phyloP scores from a whole-genome alignment of 1,140 invertebrate species.

The Pantala flavescens region DNA sequence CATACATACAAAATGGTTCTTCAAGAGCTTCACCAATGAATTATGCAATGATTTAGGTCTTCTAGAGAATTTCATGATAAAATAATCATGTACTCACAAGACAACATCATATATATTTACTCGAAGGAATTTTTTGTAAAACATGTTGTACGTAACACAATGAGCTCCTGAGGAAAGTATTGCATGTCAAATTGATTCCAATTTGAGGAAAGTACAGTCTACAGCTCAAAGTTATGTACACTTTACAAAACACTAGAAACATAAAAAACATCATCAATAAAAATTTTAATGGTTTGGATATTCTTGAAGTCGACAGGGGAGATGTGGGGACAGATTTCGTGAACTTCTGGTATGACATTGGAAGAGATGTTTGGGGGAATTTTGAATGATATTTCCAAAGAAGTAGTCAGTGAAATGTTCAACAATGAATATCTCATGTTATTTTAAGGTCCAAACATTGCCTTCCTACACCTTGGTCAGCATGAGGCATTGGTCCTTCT shows the following conservation, averaged over 20 bases:
- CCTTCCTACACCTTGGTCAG: neutral
- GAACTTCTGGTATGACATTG: neutral
- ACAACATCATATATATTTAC: conserved; percentile 4
- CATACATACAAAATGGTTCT: conserved; percentile 7
- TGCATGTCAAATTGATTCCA: neutral
- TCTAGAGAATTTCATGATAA: conserved; percentile 8
- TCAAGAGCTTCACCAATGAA: neutral
- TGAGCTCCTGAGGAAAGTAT: conserved; percentile 8
- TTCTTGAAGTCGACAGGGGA: neutral
- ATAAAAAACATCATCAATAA: neutral
- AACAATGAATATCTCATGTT: neutral
- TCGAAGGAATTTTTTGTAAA: neutral
- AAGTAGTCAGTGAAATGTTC: neutral
- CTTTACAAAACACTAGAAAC: neutral
- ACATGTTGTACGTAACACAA: neutral
- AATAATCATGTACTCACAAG: neutral
- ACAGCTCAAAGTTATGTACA: conserved; percentile 1
- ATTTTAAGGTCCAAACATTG: conserved; percentile 7
- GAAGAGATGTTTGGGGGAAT: neutral
- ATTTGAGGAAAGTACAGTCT: conserved; percentile 6
- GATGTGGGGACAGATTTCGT: neutral
- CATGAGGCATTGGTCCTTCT: neutral
- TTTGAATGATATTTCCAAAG: neutral
- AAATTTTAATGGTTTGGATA: neutral
- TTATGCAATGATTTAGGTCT: neutral